phyloP scores from a whole-genome alignment of 1,140 invertebrate genomes.

The Whitmania pigra region DNA sequence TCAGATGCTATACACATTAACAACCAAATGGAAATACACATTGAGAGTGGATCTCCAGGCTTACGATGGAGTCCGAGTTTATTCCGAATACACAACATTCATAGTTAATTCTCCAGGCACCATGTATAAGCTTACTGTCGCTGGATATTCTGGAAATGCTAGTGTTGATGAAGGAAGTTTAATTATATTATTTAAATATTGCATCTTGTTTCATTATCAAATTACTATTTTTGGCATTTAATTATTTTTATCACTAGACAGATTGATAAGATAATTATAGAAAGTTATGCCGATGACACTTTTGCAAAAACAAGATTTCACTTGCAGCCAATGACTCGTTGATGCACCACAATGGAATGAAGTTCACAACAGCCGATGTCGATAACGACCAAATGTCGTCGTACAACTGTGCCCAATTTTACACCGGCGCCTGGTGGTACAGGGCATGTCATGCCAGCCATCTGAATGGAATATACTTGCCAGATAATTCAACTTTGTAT shows the following conservation, averaged over 20 bases:
- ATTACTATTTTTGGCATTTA: no score
- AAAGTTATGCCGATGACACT: no score
- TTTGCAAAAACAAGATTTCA: neutral
- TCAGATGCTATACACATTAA: constrained; percentile 8
- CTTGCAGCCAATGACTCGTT: neutral
- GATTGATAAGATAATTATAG: no score
- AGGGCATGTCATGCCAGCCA: constrained; percentile 33
- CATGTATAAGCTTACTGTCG: constrained; percentile 9
- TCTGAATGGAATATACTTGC: constrained; percentile 34
- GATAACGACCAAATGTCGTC: constrained; percentile 22
- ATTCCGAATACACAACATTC: constrained; percentile 13
- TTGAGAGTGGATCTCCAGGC: constrained; percentile 12
- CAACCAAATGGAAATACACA: neutral
- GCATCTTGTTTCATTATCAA: no score
- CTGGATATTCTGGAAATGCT: neutral
- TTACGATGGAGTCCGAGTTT: neutral
- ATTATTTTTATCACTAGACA: no score
- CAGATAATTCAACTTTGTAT: constrained; percentile 12
- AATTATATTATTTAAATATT: no score
- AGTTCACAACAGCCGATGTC: constrained; percentile 5
- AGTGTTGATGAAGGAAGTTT: neutral
- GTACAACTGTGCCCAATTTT: constrained; percentile 28
- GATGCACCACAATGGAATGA: neutral
- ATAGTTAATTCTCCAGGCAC: neutral
- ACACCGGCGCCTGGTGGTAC: constrained; percentile 35